Evolutionary conservation across 2,113 vertebrate species (phyloP), one percentile per base, ranked within the genome.

Genomic region (Xyrauchen texanus): DNA sequence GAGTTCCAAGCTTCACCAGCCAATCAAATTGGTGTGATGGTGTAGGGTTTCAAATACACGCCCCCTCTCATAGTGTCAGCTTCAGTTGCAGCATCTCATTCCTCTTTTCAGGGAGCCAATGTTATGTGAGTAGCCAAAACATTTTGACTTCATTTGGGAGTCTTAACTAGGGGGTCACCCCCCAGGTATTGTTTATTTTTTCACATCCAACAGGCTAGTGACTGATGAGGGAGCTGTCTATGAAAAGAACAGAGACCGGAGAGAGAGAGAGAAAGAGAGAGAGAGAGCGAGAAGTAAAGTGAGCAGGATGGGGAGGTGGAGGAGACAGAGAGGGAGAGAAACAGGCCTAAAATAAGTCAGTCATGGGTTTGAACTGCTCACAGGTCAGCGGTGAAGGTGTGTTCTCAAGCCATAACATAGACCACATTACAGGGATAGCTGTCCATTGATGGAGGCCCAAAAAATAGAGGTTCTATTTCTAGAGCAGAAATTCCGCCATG

Each of bases 391-490:
- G 82, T 16, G 61, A 84, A 80, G 66, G 21, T 79, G 82, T 88
- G 73, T 83, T 83, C 90, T 74, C 84, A 84, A 85, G 82, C 85
- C 85, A 53, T 86, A 90, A 89, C 90, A 90, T 89, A 78, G 51
- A 83, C 90, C 72, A 73, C 87, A 45, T 93, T 90, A 89, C 91
- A 90, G 85, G 88, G 91, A 94, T 92, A 91, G 93, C 34, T 81
- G 89, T 87, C 88, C 88, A 84, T 11, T 55, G 77, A 61, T 68
- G 80, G 81, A 82, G 84, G 86, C 89, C 85, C 83, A 87, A 88
- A 92, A 91, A 88, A 91, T 88, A 86, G 86, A 76, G 83, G 85
- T 34, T 85, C 92, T 95, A 95, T 95, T 95, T 94, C 85, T 86
- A 85, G 92, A 87, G 86, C 86, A 91, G 87, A 93, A 87, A 92